Conservation (phyloP, 2,888 invertebrate species). For the Ectemnius cavifrons region DNA sequence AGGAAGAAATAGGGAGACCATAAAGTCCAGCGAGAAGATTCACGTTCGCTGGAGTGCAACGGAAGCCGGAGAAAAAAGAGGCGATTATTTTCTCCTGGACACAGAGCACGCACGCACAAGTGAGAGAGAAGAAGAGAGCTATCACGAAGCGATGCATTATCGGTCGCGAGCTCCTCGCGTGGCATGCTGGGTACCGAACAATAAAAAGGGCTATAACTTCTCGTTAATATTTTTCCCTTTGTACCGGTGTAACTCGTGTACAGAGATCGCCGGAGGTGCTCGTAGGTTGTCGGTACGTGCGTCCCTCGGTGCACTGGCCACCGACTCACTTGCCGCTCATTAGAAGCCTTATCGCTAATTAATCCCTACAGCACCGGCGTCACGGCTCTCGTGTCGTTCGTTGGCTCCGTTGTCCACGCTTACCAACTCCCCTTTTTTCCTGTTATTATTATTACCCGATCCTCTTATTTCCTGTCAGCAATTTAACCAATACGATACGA, state of each 20-base stretch:
- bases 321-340: conserved; percentile 77
- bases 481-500: no score
- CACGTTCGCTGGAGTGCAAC: background rate
- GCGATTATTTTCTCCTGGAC: conserved; percentile 1
- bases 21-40: conserved; percentile 4
- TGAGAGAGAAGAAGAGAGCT: background rate
- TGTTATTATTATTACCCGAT: conserved; percentile 61
- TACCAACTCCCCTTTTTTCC: conserved; percentile 43
- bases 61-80: background rate
- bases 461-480: no score
- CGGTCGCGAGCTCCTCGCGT: background rate
- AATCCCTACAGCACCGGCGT: conserved; percentile 76
- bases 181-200: background rate
- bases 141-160: background rate
- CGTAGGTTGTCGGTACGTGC: conserved; percentile 45
- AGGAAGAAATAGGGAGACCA: conserved; percentile 7
- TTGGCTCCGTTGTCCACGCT: conserved; percentile 62
- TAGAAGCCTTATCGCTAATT: conserved; percentile 78
- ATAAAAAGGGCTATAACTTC: conserved; percentile 28
- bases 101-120: no score
- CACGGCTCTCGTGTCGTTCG: conserved; percentile 75
- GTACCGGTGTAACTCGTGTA: background rate
- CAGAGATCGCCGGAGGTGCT: conserved; percentile 45
- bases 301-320: conserved; percentile 36
- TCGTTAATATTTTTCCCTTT: conserved; percentile 38